A percentile compares a stretch with the other conserved stretches of the same genome.
Conservation (phyloP, 2,113 vertebrate genomes). For the Ursus arctos region DNA sequence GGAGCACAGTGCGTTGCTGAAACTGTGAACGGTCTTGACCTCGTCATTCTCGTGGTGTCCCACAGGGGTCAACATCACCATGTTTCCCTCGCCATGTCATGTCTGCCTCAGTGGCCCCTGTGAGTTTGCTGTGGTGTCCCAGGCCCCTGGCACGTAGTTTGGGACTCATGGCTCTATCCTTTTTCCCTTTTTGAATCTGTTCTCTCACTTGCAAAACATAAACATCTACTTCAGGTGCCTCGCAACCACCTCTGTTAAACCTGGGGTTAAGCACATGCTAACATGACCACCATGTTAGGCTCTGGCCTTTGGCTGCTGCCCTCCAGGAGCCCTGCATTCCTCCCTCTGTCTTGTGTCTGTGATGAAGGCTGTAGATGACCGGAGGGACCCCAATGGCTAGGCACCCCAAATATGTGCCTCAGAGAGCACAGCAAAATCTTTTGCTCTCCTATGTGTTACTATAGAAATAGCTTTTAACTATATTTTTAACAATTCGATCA, state of each 20-base stretch:
- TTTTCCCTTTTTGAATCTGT: not conserved
- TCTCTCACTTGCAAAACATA: not conserved
- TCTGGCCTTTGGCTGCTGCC: not conserved
- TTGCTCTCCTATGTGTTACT: not conserved
- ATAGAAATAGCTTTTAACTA: not conserved
- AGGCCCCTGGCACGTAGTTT: not conserved
- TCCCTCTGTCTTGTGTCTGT: not conserved
- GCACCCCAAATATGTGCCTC: not conserved
- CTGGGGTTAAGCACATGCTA: not conserved
- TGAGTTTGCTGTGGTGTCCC: not conserved
- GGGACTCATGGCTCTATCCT: not conserved
- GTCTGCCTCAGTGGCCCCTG: rapidly evolving
- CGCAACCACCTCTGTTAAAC: not conserved
- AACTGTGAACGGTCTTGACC: not conserved
- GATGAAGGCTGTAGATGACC: not conserved
- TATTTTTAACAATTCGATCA: slow-evolving; percentile 15
- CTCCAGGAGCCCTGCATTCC: not conserved
- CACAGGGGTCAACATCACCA: not conserved
- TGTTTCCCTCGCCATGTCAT: too few species aligned
- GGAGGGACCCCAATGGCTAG: not conserved
- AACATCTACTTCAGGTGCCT: not conserved
- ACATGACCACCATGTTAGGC: not conserved
- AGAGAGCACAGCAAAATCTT: not conserved
- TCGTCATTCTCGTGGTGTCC: too few species aligned
- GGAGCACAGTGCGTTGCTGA: not conserved